Conservation (phyloP, 1,140 invertebrate species). For the honey bee (Apis mellifera) region Amel_HAv3.1 CM009938.2:966501-967000, state of each 20-base stretch:
- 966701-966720: conserved; percentile 84
- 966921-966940: conserved; percentile 85
- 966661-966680: conserved; percentile 88
- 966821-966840: conserved; percentile 83
- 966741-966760: conserved; percentile 83
- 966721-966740: conserved; percentile 85
- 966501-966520: conserved; percentile 84
- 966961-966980: not conserved
- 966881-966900: conserved; percentile 85
- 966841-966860: conserved; percentile 84
- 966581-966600: conserved; percentile 84
- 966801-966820: conserved; percentile 76
- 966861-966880: conserved; percentile 86
- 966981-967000: not conserved
- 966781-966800: conserved; percentile 80
- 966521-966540: conserved; percentile 86
- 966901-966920: conserved; percentile 85
- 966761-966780: conserved; percentile 83
- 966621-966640: conserved; percentile 89
- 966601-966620: conserved; percentile 84
- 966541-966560: conserved; percentile 85
- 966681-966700: conserved; percentile 86
- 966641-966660: conserved; percentile 88
- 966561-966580: conserved; percentile 84
- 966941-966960: conserved; percentile 74